Conservation (phyloP, 2,797 vertebrate species). For the Geotrypetes seraphini region DNA sequence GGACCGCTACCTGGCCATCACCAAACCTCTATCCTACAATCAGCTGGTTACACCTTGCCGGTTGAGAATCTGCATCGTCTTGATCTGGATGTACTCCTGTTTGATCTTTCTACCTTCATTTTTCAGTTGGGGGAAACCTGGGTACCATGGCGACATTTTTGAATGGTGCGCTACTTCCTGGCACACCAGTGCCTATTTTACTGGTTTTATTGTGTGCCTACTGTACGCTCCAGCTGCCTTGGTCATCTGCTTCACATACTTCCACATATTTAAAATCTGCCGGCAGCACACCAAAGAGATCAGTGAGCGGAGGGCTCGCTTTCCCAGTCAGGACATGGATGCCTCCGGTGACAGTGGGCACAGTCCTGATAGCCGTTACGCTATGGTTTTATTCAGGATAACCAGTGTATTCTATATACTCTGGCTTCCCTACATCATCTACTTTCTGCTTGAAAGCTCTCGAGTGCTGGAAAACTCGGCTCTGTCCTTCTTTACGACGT, state of each 20-base stretch:
- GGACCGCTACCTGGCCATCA: slow-evolving; percentile 94
- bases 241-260: slow-evolving; percentile 95
- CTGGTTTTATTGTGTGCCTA: slow-evolving; percentile 92
- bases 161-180: slow-evolving; percentile 95
- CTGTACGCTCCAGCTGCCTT: slow-evolving; percentile 92
- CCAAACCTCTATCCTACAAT: slow-evolving; percentile 93
- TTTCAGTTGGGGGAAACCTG: slow-evolving; percentile 97
- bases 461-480: slow-evolving; percentile 83
- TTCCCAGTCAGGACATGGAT: slow-evolving; percentile 87
- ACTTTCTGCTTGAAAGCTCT: slow-evolving; percentile 93
- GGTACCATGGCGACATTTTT: slow-evolving; percentile 97
- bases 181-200: slow-evolving; percentile 93
- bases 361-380: slow-evolving; percentile 85
- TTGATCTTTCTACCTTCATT: slow-evolving; percentile 91
- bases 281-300: slow-evolving; percentile 97
- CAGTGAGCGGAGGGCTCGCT: slow-evolving; percentile 84
- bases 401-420: slow-evolving; percentile 97
- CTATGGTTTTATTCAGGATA: slow-evolving; percentile 95
- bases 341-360: slow-evolving; percentile 74
- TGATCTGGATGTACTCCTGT: slow-evolving; percentile 94
- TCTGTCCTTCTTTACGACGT: slow-evolving; percentile 92
- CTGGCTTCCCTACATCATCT: slow-evolving; percentile 96
- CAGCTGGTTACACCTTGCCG: slow-evolving; percentile 94
- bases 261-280: slow-evolving; percentile 96
- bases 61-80: slow-evolving; percentile 81